Conservation (phyloP, 2,113 vertebrate genomes). For the Hylia prasina region DNA sequence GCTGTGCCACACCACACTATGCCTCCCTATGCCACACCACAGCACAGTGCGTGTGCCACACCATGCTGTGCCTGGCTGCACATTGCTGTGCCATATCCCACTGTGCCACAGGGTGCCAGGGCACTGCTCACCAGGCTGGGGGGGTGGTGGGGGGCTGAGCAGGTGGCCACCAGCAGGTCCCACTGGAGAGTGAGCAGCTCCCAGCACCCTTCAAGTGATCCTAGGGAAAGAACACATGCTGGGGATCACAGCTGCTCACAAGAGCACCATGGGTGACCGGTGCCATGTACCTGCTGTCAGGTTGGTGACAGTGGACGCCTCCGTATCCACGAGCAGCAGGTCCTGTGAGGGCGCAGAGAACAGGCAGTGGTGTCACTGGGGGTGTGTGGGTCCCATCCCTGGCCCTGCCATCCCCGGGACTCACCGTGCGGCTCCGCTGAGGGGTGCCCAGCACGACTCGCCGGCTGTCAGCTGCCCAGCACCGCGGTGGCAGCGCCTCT, state of each 20-base stretch:
- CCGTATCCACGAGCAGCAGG: conserved; percentile 71
- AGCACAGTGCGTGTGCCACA: fast-evolving
- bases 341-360: conserved; percentile 26
- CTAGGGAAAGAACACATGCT: conserved; percentile 24
- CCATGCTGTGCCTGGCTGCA: not conserved
- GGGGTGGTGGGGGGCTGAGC: conserved; percentile 83
- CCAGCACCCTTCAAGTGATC: conserved; percentile 67
- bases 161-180: conserved; percentile 88
- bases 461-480: conserved; percentile 91
- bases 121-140: conserved; percentile 78
- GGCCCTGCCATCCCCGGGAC: not conserved
- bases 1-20: not conserved
- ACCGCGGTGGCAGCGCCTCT: conserved; percentile 74
- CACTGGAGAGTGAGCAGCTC: conserved; percentile 80
- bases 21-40: not conserved
- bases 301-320: conserved; percentile 26
- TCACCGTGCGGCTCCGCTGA: conserved; percentile 83
- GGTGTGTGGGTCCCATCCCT: fast-evolving
- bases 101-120: fast-evolving
- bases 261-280: fast-evolving
- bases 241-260: not conserved
- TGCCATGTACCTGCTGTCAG: conserved; percentile 57
- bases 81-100: fast-evolving
- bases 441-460: conserved; percentile 79
- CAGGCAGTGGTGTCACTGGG: fast-evolving